Base-by-base conservation (phyloP, 2,888 invertebrate species). In the Clostera curtula region DNA sequence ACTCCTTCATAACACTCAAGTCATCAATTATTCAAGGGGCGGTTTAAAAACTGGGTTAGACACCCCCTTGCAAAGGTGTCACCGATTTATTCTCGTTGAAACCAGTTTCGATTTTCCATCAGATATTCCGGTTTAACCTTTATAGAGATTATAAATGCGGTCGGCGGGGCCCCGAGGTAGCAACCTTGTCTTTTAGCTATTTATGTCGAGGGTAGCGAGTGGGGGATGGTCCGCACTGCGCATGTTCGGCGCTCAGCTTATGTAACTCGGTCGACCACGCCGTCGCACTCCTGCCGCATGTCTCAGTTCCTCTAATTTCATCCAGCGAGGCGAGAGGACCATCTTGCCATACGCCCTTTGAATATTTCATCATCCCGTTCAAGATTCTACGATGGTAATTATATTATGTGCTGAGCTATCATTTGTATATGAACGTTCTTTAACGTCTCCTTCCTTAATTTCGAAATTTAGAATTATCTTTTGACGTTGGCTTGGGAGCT, bases 101-200 rank as follows among this genome's bases (percentile, higher is more conserved):
- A 62, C 69, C 62, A 50, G 67, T 66, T 76, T 71, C 64, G 64
- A 73, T 71, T 72, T 71, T 68, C 56, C 53, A 68, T 73, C 70
- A 57, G 63, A 65, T 74, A 79, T 79, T 77, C 71, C 60, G 66
- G 72, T 74, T 70, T 79, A 80, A 82, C 80, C 80, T 82, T 79
- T 79, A 69, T 64, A 65, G 61, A 72, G 72, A 79, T 80, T 80
- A 77, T 73, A 76, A 80, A 77, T 74, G 76, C 72, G 77, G 75
- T 74, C 69, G 71, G 56, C 44, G 64, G 65, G 70, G 73, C 66
- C 63, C 58, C 62, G 65, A 76, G 80, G 77, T 76, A 79, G 82
- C 71, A 82, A 82, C 82, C 82, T 80, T 83, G 82, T 76, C 66
- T 77, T 73, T 79, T 68, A 80, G 75, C 74, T 83, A 83, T 83